Percentiles rank a stretch among this genome's conserved stretches.
phyloP scores from a whole-genome alignment of 2,888 invertebrate species.

The Schrankia costaestrigalis region DNA sequence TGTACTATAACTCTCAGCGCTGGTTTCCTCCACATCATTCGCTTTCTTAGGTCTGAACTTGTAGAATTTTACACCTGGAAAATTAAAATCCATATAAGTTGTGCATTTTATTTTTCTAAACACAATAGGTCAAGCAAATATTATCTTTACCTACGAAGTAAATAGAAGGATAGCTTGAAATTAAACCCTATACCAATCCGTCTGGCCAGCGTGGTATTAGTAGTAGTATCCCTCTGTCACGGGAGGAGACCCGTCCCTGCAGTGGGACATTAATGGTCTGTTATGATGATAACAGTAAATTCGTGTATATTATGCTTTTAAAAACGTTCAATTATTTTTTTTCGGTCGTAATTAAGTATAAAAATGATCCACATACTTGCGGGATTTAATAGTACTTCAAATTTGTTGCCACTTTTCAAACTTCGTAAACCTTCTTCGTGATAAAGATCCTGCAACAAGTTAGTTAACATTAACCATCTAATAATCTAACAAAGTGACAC shows the following conservation, averaged over 20 bases:
- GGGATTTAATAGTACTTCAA: slow-evolving; percentile 77
- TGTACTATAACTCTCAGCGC: background rate
- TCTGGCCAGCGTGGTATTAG: too few species aligned
- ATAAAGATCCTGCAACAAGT: slow-evolving; percentile 69
- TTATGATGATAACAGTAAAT: too few species aligned
- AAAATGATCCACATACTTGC: slow-evolving; percentile 53
- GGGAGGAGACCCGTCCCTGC: too few species aligned
- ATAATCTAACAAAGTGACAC: too few species aligned
- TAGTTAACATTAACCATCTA: background rate
- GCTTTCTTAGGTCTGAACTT: slow-evolving; percentile 48
- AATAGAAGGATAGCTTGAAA: too few species aligned
- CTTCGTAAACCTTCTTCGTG: slow-evolving; percentile 52
- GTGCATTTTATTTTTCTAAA: too few species aligned
- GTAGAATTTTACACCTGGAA: slow-evolving; percentile 66
- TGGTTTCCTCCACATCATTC: slow-evolving; percentile 6
- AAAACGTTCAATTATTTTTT: background rate
- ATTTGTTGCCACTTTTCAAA: slow-evolving; percentile 49
- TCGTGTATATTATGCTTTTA: background rate
- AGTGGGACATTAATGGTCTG: too few species aligned
- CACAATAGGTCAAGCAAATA: too few species aligned
- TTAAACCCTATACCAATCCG: too few species aligned
- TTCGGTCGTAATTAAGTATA: background rate
- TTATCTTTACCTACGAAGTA: too few species aligned
- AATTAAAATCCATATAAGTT: slow-evolving; percentile 2
- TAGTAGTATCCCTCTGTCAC: too few species aligned